phyloP scores from a whole-genome alignment of 2,113 vertebrate genomes.

The Pachypanchax playfairii region DNA sequence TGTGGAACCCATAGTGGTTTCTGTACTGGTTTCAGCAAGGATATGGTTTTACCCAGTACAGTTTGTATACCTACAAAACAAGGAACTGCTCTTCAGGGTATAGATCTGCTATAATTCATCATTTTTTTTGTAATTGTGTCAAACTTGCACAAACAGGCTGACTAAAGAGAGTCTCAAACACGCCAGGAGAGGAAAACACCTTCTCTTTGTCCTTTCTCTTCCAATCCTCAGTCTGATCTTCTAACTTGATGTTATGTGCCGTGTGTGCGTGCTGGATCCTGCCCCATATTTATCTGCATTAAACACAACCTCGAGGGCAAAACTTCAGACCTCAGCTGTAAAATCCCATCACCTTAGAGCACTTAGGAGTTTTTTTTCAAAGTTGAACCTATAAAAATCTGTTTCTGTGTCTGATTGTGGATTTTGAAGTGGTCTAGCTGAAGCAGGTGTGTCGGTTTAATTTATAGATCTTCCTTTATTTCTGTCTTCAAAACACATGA shows the following conservation, averaged over 20 bases:
- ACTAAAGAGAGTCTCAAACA: slow-evolving; percentile 4
- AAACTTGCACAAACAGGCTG: slow-evolving; percentile 19
- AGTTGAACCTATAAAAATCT: slow-evolving; percentile 6
- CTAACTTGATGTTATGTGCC: slow-evolving; percentile 14
- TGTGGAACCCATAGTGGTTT: slow-evolving; percentile 72
- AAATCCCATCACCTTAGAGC: slow-evolving; percentile 20
- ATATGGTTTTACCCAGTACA: slow-evolving; percentile 33
- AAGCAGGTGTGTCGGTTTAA: slow-evolving; percentile 53
- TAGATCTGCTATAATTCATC: slow-evolving; percentile 5
- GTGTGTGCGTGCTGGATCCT: slow-evolving; percentile 45
- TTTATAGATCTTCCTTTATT: slow-evolving; percentile 36
- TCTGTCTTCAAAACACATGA: slow-evolving; percentile 27
- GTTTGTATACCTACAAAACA: slow-evolving; percentile 16
- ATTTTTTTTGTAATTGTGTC: background rate
- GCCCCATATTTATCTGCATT: slow-evolving; percentile 37
- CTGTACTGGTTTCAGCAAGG: slow-evolving; percentile 41
- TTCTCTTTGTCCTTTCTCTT: background rate
- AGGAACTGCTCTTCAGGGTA: background rate
- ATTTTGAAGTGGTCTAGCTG: slow-evolving; percentile 50
- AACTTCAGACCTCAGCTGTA: slow-evolving; percentile 14
- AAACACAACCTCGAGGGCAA: slow-evolving; percentile 14
- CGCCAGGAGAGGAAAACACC: slow-evolving; percentile 6
- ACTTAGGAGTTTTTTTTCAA: slow-evolving; percentile 16
- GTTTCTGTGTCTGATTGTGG: too few species aligned
- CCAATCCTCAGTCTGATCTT: slow-evolving; percentile 8